A percentile compares a stretch with the other conserved stretches of the same genome.
Conservation (phyloP, 2,797 vertebrate species). For the Hippocampus kuda region DNA sequence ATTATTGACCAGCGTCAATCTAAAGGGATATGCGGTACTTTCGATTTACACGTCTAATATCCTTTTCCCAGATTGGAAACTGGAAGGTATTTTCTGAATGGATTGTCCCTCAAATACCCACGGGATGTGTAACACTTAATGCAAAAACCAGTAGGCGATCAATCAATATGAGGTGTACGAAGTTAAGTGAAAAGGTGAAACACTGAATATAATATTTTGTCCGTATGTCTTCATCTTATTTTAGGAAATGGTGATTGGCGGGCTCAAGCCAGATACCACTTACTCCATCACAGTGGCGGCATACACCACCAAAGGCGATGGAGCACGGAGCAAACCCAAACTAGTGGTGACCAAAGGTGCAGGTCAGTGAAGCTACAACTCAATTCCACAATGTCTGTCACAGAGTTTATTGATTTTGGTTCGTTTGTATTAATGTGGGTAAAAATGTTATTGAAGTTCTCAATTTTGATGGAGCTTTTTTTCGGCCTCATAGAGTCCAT, state of each 20-base stretch:
- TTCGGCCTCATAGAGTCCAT: no score
- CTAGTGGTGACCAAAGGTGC: slow-evolving; percentile 88
- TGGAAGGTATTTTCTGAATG: slow-evolving; percentile 43
- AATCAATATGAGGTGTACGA: slow-evolving; percentile 44
- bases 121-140: slow-evolving; percentile 38
- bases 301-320: slow-evolving; percentile 98
- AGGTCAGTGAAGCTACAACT: slow-evolving; percentile 52
- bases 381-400: background rate
- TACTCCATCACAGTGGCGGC: slow-evolving; percentile 97
- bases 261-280: slow-evolving; percentile 88
- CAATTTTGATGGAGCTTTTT: no score
- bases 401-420: background rate
- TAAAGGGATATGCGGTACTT: slow-evolving; percentile 21
- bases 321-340: slow-evolving; percentile 92
- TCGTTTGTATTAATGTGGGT: no score
- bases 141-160: slow-evolving; percentile 47
- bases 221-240: background rate
- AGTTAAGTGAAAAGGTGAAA: slow-evolving; percentile 35
- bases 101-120: slow-evolving; percentile 36
- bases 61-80: slow-evolving; percentile 29
- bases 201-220: slow-evolving; percentile 19
- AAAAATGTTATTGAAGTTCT: no score
- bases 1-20: slow-evolving; percentile 49
- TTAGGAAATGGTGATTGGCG: slow-evolving; percentile 91
- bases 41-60: slow-evolving; percentile 44